Base-by-base conservation (phyloP, 2,888 invertebrate species). In the Peribatodes rhomboidaria region DNA sequence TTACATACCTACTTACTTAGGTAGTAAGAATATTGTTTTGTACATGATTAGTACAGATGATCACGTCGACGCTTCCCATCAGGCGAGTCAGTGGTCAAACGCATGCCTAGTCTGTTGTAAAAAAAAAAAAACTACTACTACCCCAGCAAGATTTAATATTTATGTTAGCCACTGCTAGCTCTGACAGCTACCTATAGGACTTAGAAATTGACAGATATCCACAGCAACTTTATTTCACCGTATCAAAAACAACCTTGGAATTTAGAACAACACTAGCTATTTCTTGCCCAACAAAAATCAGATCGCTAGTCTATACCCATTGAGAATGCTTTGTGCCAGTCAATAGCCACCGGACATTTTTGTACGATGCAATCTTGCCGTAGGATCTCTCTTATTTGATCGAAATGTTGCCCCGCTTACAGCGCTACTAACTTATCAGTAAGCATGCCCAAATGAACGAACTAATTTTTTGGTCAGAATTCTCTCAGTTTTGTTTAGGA, bases 301-400 rank as follows among this genome's bases (percentile, higher is more conserved):
- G 66, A 57, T 73, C 71, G 64, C 71, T 76, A 64, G 67, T 77
- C 73, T 75, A 74, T 70, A 67, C 64, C 50, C 65, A 84, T 83
- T 83, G 79, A 82, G 70, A 35, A 81, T 77, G 77, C 73, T 84
- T 83, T 83, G 79, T 82, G 70, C 33, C 81, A 77, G 77, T 88
- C 85, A 84, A 86, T 86, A 79, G 78, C 78, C 77, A 77, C 78
- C 84, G 86, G 87, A 87, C 88, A 88, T 87, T 88, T 88, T 86
- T 55, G 20, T 44, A 44, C 33, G 44, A 44, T 18, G 83, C 87
- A 87, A 90, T 90, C 90, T 64, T 20, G 46, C 22, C 44, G 52
- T 67, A 75, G 79, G 78, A 81, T 81, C 81, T 85, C 81, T n/a
- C 76, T 71, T 56, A 61, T 78, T 79, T 85, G 86, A 89, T 89